Percentiles rank a stretch among this genome's conserved stretches.
phyloP scores from a whole-genome alignment of 2,797 vertebrate genomes.

The Alauda arvensis region DNA sequence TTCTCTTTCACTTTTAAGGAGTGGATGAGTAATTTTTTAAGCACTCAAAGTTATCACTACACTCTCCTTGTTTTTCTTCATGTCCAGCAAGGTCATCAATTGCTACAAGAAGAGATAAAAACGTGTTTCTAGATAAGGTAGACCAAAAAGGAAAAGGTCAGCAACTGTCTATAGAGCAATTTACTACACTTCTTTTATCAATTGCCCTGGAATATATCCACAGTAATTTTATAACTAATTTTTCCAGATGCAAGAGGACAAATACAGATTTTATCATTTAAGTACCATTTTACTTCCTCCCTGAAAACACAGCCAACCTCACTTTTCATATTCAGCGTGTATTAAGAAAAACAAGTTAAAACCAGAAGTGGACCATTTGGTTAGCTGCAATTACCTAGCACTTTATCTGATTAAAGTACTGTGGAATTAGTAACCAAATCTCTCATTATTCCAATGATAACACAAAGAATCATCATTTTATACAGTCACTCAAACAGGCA shows the following conservation, averaged over 20 bases:
- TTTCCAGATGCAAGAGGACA: background rate
- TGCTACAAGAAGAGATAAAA: background rate
- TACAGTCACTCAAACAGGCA: background rate
- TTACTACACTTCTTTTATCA: background rate
- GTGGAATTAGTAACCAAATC: conserved; percentile 30
- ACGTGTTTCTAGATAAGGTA: background rate
- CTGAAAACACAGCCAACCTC: background rate
- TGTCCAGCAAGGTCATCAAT: background rate
- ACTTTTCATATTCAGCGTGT: background rate
- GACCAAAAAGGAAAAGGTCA: background rate
- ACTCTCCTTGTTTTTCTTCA: background rate
- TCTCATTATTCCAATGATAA: conserved; percentile 1
- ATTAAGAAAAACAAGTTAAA: conserved; percentile 7
- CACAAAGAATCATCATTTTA: background rate
- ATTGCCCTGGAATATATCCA: background rate
- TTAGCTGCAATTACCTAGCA: conserved; percentile 19
- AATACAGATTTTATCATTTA: background rate
- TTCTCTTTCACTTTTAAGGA: conserved; percentile 10
- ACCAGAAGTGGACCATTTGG: conserved; percentile 5
- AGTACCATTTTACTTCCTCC: background rate
- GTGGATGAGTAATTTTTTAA: background rate
- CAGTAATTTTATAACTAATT: background rate
- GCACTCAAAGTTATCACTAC: background rate
- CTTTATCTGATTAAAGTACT: conserved; percentile 35
- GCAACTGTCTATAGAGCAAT: background rate